A percentile compares a stretch with the other conserved stretches of the same genome.
Evolutionary conservation across 2,113 vertebrate genomes (phyloP).

Genomic region (Odocoileus virginianus): DNA sequence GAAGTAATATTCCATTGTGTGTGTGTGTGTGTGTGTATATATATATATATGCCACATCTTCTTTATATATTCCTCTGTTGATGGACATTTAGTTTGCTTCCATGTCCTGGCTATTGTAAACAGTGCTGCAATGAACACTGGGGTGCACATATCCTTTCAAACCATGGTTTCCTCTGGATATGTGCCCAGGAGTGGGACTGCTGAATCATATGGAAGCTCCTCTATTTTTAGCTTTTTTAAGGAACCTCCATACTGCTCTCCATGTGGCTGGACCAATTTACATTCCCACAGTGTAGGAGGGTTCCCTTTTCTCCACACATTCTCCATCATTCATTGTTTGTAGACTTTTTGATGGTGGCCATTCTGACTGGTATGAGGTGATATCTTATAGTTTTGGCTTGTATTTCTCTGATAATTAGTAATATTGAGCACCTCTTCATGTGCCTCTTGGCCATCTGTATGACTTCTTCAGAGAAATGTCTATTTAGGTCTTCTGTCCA

Average conservation of each 20-base stretch:
- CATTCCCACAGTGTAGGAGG: neutral
- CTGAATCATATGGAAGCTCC: neutral
- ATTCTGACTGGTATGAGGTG: neutral
- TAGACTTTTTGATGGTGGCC: neutral
- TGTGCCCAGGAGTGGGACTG: neutral
- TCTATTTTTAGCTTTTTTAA: neutral
- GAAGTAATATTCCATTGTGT: neutral
- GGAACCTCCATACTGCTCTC: neutral
- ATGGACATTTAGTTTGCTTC: neutral
- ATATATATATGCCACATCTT: neutral
- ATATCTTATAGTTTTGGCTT: neutral
- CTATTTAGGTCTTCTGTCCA: neutral
- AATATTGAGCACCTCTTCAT: neutral
- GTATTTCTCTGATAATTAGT: neutral
- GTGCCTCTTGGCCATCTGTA: neutral
- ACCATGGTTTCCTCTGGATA: neutral
- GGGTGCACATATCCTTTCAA: neutral
- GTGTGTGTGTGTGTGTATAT: no score
- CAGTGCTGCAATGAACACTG: neutral
- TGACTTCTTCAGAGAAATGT: neutral
- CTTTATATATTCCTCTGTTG: neutral
- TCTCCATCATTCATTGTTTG: neutral
- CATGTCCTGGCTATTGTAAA: neutral
- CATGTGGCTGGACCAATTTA: neutral
- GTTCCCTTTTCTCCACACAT: neutral